Conservation (phyloP, 2,888 invertebrate genomes). For the Drosophila ezoana region DNA sequence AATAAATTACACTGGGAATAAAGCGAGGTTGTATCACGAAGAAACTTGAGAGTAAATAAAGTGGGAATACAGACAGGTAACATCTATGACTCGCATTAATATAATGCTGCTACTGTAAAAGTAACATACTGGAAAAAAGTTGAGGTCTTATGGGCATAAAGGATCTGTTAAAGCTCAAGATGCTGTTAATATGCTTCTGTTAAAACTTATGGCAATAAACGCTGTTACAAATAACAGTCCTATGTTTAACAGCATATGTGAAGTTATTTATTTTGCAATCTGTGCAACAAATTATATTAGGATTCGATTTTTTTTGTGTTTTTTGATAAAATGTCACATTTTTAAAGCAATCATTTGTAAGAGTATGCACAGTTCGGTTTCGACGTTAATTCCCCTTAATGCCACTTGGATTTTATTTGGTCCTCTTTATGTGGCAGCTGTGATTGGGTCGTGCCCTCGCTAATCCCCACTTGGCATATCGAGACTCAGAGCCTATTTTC, state of each 20-base stretch:
- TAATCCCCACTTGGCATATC: conserved; percentile 62
- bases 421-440: conserved; percentile 36
- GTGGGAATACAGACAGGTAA: background rate
- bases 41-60: background rate
- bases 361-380: conserved; percentile 17
- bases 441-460: conserved; percentile 59
- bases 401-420: conserved; percentile 25
- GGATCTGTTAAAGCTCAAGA: background rate
- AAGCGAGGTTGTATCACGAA: background rate
- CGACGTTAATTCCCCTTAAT: background rate
- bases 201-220: too few relatives aligned
- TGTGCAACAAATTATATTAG: too few relatives aligned
- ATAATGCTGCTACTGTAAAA: background rate
- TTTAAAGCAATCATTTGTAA: background rate
- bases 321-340: background rate
- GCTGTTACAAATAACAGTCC: background rate
- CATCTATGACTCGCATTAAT: background rate
- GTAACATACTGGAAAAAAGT: too few relatives aligned
- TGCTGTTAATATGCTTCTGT: too few relatives aligned
- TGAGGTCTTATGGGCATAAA: too few relatives aligned
- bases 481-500: conserved; percentile 55
- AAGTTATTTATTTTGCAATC: too few relatives aligned
- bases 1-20: background rate
- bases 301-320: too few relatives aligned
- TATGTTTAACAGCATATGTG: too few relatives aligned